Evolutionary conservation across 2,113 vertebrate species (phyloP), one percentile per base, ranked within the genome.

Genomic region (Chlorodrepanis virens): DNA sequence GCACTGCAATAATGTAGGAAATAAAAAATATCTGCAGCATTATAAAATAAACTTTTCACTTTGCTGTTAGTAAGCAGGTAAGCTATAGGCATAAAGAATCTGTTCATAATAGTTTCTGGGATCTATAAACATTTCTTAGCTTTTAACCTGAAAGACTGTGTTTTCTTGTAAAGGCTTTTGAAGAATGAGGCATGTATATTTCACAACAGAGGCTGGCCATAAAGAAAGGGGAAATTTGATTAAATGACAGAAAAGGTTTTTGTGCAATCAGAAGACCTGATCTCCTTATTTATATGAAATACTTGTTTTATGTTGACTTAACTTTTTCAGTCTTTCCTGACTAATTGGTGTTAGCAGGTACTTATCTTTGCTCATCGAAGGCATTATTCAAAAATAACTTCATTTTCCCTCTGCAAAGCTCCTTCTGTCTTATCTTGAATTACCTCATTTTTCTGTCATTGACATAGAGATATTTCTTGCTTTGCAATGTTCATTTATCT

Each of bases 361-460:
- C 75, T 77, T 74, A 63, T 56, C 29, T 59, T 61, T 87, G 14
- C 44, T 93, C 7, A 40, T 77, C 67, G 25, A 69, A 92, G 10
- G 1, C 45, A 65, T 90, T 80, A 56, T 64, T 92, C 22, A 91
- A 90, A 94, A 60, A 10, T 65, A 72, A 49, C 37, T 80, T 85
- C 72, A 45, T 90, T 86, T 94, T 90, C 5, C 7, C 22, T 89
- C 56, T 82, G 33, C 49, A 72, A 72, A 86, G 37, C 23, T 69
- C 25, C 14, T 60, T 68, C 31, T 79, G 14, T 84, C n/a, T 93
- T 89, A n/a, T 17, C 37, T 52, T 63, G 61, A 75, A 64, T 63
- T 79, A 44, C 29, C 24, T 22, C 6, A 14, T 63, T 35, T 37
- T 40, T 8, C 16, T 78, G 5, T 33, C 50, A 24, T 53, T 89